These are phyloP conservation scores for Gallinago media DNA, from an alignment of 2,113 vertebrate species.

Conservation along the genomic window DNA sequence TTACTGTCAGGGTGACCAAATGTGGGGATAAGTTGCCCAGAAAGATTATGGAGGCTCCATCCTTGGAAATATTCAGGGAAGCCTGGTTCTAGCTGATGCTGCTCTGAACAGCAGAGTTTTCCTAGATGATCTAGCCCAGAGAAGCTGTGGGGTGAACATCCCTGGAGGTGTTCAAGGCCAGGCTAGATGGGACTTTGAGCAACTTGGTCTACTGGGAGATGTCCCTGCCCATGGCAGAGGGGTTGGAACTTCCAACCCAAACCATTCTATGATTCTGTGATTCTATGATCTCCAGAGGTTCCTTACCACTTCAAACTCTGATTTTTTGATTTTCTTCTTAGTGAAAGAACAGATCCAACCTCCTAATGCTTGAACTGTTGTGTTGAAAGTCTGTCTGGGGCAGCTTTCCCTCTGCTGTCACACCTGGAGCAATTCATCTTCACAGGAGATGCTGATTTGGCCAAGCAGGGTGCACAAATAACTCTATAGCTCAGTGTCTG, in stretches of 20 bases:
- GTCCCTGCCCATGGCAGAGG: too few relatives aligned
- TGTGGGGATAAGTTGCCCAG: background rate
- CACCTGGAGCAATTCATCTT: background rate
- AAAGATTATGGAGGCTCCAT: background rate
- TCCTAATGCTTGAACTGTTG: background rate
- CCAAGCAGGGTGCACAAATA: background rate
- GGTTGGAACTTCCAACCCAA: too few relatives aligned
- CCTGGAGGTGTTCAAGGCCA: too few relatives aligned
- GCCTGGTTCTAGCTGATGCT: background rate
- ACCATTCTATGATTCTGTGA: too few relatives aligned
- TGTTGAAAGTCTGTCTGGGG: background rate
- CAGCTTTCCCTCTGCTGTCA: background rate
- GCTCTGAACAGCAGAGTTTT: background rate
- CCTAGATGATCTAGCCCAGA: too few relatives aligned
- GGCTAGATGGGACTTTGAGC: too few relatives aligned
- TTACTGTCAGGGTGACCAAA: background rate
- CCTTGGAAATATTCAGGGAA: background rate
- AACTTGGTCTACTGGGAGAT: too few relatives aligned
- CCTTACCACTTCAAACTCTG: background rate
- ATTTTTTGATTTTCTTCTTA: background rate
- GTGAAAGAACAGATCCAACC: background rate
- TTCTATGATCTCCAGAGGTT: background rate
- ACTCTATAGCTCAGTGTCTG: background rate
- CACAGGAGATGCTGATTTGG: background rate
- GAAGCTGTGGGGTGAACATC: too few relatives aligned